Percentiles rank a stretch among this genome's conserved stretches.
phyloP scores from a whole-genome alignment of 23 tunicate genomes.

The Halocynthia aurantium region DNA sequence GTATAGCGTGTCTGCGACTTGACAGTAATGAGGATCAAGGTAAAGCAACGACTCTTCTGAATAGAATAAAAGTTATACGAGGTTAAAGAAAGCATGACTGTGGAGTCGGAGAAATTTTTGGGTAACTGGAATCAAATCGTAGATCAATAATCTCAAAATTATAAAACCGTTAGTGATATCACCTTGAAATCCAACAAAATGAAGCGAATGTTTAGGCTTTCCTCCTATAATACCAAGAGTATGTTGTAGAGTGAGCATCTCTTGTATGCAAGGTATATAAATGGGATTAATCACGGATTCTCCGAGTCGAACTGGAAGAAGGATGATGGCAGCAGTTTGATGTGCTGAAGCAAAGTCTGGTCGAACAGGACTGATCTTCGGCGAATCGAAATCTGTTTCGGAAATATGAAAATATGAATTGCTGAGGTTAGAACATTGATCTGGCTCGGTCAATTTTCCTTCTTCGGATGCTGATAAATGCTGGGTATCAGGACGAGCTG shows the following conservation, averaged over 20 bases:
- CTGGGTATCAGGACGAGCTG: too few relatives aligned
- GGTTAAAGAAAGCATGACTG: too few relatives aligned
- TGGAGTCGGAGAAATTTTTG: too few relatives aligned
- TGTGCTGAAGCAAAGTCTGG: background rate
- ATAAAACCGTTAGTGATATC: background rate
- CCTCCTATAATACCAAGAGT: slow-evolving; percentile 84
- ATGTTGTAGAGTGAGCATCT: slow-evolving; percentile 41
- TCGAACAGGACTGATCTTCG: too few relatives aligned
- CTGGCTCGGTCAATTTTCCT: too few relatives aligned
- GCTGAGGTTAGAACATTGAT: too few relatives aligned
- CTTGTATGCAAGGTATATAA: slow-evolving; percentile 47
- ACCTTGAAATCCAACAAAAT: slow-evolving; percentile 93
- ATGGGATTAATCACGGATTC: slow-evolving; percentile 47
- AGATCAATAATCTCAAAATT: background rate
- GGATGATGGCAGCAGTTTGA: slow-evolving; percentile 48
- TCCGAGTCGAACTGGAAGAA: slow-evolving; percentile 76
- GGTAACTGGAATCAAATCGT: too few relatives aligned
- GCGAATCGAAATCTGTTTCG: too few relatives aligned
- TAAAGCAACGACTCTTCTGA: slow-evolving; percentile 59
- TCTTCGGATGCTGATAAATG: too few relatives aligned
- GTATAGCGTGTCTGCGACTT: slow-evolving; percentile 42
- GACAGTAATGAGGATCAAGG: slow-evolving; percentile 89
- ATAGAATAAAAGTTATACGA: background rate
- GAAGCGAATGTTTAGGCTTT: slow-evolving; percentile 75
- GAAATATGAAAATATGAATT: too few relatives aligned